phyloP scores from a whole-genome alignment of 2,113 vertebrate genomes.

The Menidia beryllina region DNA sequence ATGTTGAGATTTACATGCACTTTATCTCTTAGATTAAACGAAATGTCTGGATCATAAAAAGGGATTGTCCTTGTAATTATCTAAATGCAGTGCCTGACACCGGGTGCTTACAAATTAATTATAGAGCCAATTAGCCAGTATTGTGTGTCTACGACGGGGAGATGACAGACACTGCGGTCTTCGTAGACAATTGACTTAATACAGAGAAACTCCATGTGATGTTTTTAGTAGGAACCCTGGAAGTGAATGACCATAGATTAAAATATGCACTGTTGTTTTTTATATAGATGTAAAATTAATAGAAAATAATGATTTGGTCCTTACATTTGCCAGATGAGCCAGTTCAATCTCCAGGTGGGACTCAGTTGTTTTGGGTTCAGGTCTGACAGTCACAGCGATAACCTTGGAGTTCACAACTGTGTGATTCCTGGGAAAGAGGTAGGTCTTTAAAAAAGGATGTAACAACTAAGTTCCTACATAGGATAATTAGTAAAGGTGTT shows the following conservation, averaged over 20 bases:
- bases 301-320: too few species aligned
- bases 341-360: slow-evolving; percentile 95
- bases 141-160: slow-evolving; percentile 62
- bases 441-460: slow-evolving; percentile 13
- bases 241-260: not conserved
- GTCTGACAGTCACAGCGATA: slow-evolving; percentile 96
- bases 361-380: slow-evolving; percentile 90
- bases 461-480: slow-evolving; percentile 20
- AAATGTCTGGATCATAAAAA: slow-evolving; percentile 66
- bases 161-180: slow-evolving; percentile 46
- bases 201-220: slow-evolving; percentile 20
- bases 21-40: slow-evolving; percentile 58
- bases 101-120: slow-evolving; percentile 74
- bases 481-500: slow-evolving; percentile 22
- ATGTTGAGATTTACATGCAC: slow-evolving; percentile 32
- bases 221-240: too few species aligned
- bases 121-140: slow-evolving; percentile 72
- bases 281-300: too few species aligned
- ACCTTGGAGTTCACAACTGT: slow-evolving; percentile 98
- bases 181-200: slow-evolving; percentile 27
- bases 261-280: not conserved
- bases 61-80: slow-evolving; percentile 72
- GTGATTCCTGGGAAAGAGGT: slow-evolving; percentile 88
- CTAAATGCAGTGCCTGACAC: slow-evolving; percentile 49
- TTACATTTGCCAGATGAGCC: slow-evolving; percentile 96